These are phyloP conservation scores for Panopea generosa DNA, from an alignment of 2,888 invertebrate genomes.

Conservation along the genomic window DNA sequence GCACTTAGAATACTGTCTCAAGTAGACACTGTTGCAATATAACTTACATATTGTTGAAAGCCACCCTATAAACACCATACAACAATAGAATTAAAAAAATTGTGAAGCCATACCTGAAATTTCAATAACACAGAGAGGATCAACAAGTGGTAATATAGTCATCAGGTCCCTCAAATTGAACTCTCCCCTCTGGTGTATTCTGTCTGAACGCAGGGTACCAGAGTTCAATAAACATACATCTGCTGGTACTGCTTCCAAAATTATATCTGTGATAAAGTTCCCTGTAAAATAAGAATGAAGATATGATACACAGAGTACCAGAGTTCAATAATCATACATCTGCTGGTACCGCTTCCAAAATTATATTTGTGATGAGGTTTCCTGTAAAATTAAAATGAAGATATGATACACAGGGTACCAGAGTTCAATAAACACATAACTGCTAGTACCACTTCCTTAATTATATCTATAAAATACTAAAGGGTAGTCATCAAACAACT, in stretches of 20 bases:
- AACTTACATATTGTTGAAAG: no score
- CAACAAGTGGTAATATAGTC: conserved; percentile 94
- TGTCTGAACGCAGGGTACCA: conserved; percentile 93
- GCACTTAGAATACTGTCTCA: neutral
- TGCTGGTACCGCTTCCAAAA: conserved; percentile 92
- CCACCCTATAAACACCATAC: no score
- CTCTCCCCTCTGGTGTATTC: conserved; percentile 92
- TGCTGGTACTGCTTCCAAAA: conserved; percentile 92
- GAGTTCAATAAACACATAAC: conserved; percentile 95
- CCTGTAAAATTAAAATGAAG: conserved; percentile 80
- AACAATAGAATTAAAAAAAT: no score
- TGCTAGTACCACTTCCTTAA: conserved; percentile 92
- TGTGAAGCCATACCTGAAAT: conserved; percentile 87
- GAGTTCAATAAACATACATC: conserved; percentile 95
- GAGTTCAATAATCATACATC: conserved; percentile 95
- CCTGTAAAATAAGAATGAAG: conserved; percentile 80
- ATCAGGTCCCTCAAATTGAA: conserved; percentile 94
- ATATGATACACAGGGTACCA: conserved; percentile 93
- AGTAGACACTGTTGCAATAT: no score
- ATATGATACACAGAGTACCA: conserved; percentile 94
- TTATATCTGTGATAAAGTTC: conserved; percentile 88
- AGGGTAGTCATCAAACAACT: no score
- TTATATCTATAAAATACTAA: conserved; percentile 88
- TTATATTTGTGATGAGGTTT: conserved; percentile 88
- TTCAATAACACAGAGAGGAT: conserved; percentile 92